Evolutionary conservation across 35 echinoderm and acorn worm species (phyloP), one percentile per base, ranked within the genome.

Genomic region (Amphiura filiformis): DNA sequence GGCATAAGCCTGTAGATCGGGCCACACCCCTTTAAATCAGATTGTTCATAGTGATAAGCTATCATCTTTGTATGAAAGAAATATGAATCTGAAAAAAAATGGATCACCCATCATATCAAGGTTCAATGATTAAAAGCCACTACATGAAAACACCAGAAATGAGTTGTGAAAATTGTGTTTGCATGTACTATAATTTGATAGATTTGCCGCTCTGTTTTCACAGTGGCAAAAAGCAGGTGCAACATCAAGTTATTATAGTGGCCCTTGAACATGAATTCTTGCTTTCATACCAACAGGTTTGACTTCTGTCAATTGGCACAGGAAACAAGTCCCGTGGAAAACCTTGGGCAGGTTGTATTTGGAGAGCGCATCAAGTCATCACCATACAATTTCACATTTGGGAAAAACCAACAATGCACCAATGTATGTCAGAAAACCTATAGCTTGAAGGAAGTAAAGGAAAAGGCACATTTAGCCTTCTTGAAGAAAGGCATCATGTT

Each of bases 341-440:
- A 98, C 65, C 90, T 98, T 56, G 96, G 96, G 34, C 96, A 98
- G 80, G 96, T 98, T 0, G 92, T 98, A 28, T 98, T 98, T 76
- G 96, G 96, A 34, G 96, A 98, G 78, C 89, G 96, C 64, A 98
- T 98, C 34, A 39, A 78, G 39, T 84, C 89, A 2, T 98, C 96
- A 15, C 96, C 96, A 9, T 98, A 98, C 65, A 92, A 92, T 34
- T 89, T 98, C 78, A 89, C 92, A 38, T 98, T 98, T 70, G 52
- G 39, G 7, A 56, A 90, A 36, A 56, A 89, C 26, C 30, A 94
- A 20, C 33, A 35, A 1, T 98, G 96, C 32, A 14, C 56, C 4
- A 90, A 82, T 40, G 89, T 98, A 22, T 98, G 96, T 56, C 81
- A 82, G 23, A 98, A 94, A 77, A 89, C 15, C 1, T 98, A 98